Percentiles rank a stretch among this genome's conserved stretches.
Evolutionary conservation across 2,113 vertebrate species (phyloP).

Genomic region (Megaleporinus macrocephalus): DNA sequence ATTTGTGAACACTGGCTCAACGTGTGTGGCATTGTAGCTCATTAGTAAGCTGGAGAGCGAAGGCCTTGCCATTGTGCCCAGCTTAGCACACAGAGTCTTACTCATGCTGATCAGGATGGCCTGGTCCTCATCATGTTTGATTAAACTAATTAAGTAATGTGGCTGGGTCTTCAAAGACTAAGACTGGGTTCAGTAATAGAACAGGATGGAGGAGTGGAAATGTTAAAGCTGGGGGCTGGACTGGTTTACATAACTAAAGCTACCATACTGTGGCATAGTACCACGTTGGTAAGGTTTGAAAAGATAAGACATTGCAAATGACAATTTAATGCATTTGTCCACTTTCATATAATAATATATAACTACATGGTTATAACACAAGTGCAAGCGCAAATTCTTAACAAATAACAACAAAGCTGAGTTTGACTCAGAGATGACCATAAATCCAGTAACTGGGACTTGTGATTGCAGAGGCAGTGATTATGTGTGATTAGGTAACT

Average conservation of each 20-base stretch:
- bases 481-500: slow-evolving; percentile 16
- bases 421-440: background rate
- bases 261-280: background rate
- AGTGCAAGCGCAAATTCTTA: background rate
- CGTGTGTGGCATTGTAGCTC: background rate
- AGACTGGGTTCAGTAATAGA: background rate
- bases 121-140: slow-evolving; percentile 7
- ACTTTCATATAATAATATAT: background rate
- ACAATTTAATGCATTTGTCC: background rate
- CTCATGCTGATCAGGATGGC: slow-evolving; percentile 6
- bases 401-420: background rate
- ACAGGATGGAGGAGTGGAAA: slow-evolving; percentile 3
- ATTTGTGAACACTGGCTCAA: background rate
- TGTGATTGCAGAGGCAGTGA: background rate
- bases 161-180: background rate
- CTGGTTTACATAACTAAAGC: slow-evolving; percentile 23
- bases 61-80: background rate
- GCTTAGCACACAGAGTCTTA: background rate
- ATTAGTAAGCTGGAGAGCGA: background rate
- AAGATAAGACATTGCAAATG: background rate
- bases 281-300: background rate
- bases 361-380: background rate
- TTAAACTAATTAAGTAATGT: slow-evolving; percentile 10
- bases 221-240: background rate
- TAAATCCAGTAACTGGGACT: background rate